These are phyloP conservation scores for Solenopsis invicta DNA, from an alignment of 1,140 invertebrate genomes.

Conservation along the genomic window DNA sequence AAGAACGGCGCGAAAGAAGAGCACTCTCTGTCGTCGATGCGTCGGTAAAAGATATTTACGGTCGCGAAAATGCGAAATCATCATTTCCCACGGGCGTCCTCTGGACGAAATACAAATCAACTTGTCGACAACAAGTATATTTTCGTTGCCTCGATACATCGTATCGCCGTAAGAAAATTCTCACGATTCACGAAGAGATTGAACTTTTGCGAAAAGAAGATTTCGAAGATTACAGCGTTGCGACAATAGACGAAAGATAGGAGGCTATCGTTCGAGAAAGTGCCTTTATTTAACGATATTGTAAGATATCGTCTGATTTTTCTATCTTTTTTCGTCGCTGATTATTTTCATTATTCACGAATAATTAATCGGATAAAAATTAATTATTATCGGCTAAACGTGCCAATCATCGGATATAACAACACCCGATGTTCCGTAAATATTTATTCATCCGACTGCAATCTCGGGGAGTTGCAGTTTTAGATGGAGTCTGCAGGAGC, in stretches of 20 bases:
- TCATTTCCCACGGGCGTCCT: conserved; percentile 20
- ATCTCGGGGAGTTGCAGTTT: conserved; percentile 25
- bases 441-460: conserved; percentile 24
- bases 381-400: neutral
- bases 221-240: neutral
- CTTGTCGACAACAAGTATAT: conserved; percentile 49
- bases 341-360: neutral
- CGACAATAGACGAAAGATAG: neutral
- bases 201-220: neutral
- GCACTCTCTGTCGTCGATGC: conserved; percentile 1
- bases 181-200: neutral
- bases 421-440: conserved; percentile 32
- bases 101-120: conserved; percentile 48
- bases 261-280: neutral
- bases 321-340: neutral
- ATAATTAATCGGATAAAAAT: neutral
- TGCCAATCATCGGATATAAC: neutral
- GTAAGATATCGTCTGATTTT: neutral
- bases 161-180: neutral
- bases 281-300: neutral
- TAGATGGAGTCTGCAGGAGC: neutral
- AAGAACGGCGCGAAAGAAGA: conserved; percentile 30
- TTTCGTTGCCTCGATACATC: neutral
- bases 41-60: conserved; percentile 42
- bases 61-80: conserved; percentile 51